Conservation (phyloP, 2,797 vertebrate genomes). For the Pseudotriccus pelzelni region DNA sequence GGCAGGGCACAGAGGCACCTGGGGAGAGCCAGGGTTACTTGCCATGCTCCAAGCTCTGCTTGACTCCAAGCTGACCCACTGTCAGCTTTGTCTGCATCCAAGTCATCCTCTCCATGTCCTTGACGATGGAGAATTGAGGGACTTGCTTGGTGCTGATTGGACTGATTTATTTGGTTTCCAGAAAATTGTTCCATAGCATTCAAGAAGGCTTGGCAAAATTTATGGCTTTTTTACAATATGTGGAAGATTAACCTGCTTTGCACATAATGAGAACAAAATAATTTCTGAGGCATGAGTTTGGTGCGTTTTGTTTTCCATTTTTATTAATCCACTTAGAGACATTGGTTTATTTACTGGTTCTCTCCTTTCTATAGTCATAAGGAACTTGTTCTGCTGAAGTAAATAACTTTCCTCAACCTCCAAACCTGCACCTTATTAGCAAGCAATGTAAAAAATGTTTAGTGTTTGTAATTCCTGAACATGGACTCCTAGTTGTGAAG, state of each 20-base stretch:
- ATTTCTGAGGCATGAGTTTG: not conserved
- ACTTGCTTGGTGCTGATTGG: not conserved
- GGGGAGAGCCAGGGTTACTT: not conserved
- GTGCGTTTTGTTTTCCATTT: not conserved
- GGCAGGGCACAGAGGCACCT: fast-evolving
- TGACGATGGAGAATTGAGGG: not conserved
- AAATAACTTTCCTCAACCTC: not conserved
- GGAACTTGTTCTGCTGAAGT: not conserved
- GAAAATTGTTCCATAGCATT: not conserved
- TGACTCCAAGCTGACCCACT: too few species aligned
- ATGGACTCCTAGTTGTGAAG: not conserved
- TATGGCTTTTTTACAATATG: not conserved
- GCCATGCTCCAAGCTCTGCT: not conserved
- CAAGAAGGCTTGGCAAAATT: not conserved
- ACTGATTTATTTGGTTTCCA: not conserved
- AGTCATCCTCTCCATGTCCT: fast-evolving
- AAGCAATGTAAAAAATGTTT: not conserved
- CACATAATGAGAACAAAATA: not conserved
- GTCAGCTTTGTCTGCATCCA: not conserved
- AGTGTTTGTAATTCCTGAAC: not conserved
- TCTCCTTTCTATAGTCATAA: not conserved
- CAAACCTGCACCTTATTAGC: not conserved
- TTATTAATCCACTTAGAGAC: not conserved
- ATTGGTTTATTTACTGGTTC: not conserved
- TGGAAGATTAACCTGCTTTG: not conserved